Evolutionary conservation across 1,140 invertebrate species (phyloP).

Genomic region (Amyelois transitella): DNA sequence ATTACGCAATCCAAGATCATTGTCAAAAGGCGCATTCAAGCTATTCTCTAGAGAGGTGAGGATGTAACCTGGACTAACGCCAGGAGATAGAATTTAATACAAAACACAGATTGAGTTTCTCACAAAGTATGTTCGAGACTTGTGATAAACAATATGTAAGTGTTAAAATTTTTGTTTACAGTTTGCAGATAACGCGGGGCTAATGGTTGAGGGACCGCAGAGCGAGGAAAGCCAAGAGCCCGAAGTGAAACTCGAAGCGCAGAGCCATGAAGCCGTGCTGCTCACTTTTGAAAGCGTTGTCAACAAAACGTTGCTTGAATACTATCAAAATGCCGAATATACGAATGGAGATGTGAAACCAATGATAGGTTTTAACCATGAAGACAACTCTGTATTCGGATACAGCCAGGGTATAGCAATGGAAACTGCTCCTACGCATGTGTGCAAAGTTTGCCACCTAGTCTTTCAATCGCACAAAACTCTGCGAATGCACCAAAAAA

Average conservation of each 20-base stretch:
- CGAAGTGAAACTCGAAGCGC: constrained; percentile 43
- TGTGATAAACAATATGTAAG: too few species aligned
- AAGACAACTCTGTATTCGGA: constrained; percentile 29
- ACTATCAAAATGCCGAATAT: neutral
- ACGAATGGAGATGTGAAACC: neutral
- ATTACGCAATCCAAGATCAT: too few species aligned
- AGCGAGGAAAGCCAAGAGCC: constrained; percentile 54
- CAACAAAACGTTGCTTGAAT: constrained; percentile 9
- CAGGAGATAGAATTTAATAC: too few species aligned
- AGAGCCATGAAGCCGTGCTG: constrained; percentile 45
- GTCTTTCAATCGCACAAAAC: constrained; percentile 57
- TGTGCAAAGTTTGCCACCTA: constrained; percentile 63
- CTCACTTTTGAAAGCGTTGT: constrained; percentile 58
- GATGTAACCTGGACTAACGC: too few species aligned
- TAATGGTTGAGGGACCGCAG: constrained; percentile 42
- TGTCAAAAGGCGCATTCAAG: too few species aligned
- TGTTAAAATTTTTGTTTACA: constrained; percentile 13
- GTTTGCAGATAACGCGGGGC: constrained; percentile 46
- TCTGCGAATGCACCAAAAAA: constrained; percentile 52
- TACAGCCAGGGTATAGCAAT: constrained; percentile 11
- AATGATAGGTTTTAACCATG: neutral
- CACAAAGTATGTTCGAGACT: too few species aligned
- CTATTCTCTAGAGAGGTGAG: too few species aligned
- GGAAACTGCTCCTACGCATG: constrained; percentile 23
- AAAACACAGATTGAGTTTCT: too few species aligned